Conservation (phyloP, 2,797 vertebrate genomes). For the Mormyrops attenuatus region DNA sequence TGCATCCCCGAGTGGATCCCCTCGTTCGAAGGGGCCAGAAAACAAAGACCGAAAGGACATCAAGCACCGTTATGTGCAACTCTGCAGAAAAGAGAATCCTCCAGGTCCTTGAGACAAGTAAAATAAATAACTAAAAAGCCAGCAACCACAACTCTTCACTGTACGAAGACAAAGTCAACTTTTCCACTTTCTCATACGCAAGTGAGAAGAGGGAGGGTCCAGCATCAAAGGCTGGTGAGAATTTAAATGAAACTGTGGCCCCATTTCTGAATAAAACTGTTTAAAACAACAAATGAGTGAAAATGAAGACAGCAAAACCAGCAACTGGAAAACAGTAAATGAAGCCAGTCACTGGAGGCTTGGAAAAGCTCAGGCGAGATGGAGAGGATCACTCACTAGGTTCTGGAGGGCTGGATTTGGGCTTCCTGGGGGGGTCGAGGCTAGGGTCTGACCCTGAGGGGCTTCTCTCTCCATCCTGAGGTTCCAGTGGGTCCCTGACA, state of each 20-base stretch:
- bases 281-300: neutral
- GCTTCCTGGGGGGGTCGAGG: conserved; percentile 14
- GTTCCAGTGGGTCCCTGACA: neutral
- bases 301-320: neutral
- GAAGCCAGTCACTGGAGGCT: neutral
- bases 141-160: neutral
- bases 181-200: neutral
- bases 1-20: neutral
- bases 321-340: conserved; percentile 1
- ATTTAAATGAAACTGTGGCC: neutral
- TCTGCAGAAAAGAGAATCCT: neutral
- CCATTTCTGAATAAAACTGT: neutral
- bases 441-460: neutral
- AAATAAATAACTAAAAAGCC: neutral
- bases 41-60: neutral
- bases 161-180: neutral
- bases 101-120: neutral
- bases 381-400: conserved; percentile 35
- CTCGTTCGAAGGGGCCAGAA: neutral
- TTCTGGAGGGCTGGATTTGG: conserved; percentile 30
- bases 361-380: neutral
- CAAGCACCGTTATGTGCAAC: neutral
- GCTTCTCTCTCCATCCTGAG: neutral
- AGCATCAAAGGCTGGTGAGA: neutral
- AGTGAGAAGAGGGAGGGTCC: neutral